Conservation (phyloP, 2,113 vertebrate genomes). For the Aythya baeri region DNA sequence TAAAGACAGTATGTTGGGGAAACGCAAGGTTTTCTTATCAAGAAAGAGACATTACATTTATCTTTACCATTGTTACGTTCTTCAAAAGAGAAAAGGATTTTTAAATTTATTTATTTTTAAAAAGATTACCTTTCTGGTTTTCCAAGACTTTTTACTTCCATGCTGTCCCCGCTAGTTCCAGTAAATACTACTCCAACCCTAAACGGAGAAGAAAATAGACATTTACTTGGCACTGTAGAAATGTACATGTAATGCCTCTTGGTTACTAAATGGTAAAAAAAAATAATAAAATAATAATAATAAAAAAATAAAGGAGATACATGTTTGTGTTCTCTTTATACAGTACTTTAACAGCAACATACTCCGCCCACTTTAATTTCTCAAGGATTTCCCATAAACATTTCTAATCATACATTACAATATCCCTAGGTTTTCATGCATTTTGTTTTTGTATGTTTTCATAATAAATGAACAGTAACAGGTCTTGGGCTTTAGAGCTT, state of each 20-base stretch:
- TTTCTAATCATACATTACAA: neutral
- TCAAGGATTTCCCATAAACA: neutral
- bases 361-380: neutral
- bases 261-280: neutral
- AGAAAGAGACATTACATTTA: neutral
- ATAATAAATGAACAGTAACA: neutral
- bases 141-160: conserved; percentile 93
- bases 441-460: neutral
- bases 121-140: conserved; percentile 87
- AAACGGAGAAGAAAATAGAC: neutral
- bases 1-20: neutral
- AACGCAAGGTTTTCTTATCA: neutral
- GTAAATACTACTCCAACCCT: conserved; percentile 92
- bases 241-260: neutral
- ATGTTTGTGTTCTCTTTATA: neutral
- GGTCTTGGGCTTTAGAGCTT: neutral
- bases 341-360: neutral
- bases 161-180: conserved; percentile 83
- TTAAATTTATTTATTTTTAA: neutral
- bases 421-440: neutral
- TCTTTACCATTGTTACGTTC: neutral
- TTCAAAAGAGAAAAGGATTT: neutral
- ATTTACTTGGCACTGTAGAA: neutral
- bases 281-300: too few species aligned
- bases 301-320: neutral